A percentile compares a stretch with the other conserved stretches of the same genome.
Conservation (phyloP, 2,888 invertebrate species). For the Epinotia demarniana region DNA sequence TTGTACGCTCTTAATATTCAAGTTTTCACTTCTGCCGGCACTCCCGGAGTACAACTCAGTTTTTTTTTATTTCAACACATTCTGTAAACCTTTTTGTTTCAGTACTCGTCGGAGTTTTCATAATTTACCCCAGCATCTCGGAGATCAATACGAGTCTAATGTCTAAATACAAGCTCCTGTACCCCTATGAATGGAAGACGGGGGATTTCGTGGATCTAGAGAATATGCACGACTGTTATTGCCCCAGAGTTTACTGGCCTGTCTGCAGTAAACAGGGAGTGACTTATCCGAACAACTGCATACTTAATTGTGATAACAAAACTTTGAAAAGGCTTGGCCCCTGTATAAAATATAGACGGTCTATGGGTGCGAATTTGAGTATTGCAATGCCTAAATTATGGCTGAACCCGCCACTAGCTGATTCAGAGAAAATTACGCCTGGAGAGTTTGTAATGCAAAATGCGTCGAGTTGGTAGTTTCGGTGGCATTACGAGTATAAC, state of each 20-base stretch:
- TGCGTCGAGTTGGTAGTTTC: not conserved
- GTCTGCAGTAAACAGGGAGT: not conserved
- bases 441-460: conserved; percentile 8
- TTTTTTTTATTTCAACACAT: no score
- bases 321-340: conserved; percentile 6
- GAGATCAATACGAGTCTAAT: not conserved
- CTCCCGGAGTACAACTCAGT: no score
- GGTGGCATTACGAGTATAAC: not conserved
- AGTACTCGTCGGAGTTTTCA: not conserved
- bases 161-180: not conserved
- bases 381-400: conserved; percentile 12
- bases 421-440: not conserved
- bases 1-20: no score
- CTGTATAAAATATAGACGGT: conserved; percentile 21
- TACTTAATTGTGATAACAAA: conserved; percentile 2
- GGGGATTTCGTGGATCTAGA: conserved; percentile 12
- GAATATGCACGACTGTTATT: conserved; percentile 7
- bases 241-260: conserved; percentile 33
- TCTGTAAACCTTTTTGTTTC: not conserved
- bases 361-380: not conserved
- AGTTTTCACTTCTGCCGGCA: no score
- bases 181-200: conserved; percentile 20
- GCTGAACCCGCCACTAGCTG: not conserved
- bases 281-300: conserved; percentile 19
- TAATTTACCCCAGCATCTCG: not conserved